phyloP scores from a whole-genome alignment of 2,888 invertebrate species.

The Cosmia pyralina region DNA sequence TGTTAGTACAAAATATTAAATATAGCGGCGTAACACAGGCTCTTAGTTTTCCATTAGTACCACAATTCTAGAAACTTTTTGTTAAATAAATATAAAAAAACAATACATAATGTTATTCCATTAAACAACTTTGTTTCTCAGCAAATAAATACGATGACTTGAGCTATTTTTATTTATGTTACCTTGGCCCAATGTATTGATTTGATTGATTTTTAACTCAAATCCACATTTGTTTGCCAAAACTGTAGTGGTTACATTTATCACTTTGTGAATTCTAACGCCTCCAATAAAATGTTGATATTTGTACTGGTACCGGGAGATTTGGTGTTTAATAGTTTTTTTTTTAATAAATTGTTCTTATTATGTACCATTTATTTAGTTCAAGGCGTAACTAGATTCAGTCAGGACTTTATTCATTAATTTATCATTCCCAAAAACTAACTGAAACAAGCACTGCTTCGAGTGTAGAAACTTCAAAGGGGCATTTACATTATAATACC shows the following conservation, averaged over 20 bases:
- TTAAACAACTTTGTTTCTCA: background rate
- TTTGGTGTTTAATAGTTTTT: background rate
- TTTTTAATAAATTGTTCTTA: background rate
- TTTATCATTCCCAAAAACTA: no score
- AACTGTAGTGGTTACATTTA: conserved; percentile 3
- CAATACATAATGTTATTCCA: background rate
- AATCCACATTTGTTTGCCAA: conserved; percentile 9
- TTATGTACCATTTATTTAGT: background rate
- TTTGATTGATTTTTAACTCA: background rate
- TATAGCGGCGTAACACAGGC: background rate
- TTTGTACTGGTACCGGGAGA: background rate
- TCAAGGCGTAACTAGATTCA: background rate
- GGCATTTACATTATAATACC: background rate
- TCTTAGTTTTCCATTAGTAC: background rate
- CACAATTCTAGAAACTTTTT: background rate
- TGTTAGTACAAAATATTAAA: background rate
- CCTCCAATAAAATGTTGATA: conserved; percentile 1
- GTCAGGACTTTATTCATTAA: background rate
- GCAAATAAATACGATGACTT: background rate
- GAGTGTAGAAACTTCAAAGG: background rate
- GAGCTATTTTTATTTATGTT: background rate
- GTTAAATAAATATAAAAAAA: background rate
- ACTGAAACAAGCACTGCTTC: no score
- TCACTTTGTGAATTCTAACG: conserved; percentile 6
- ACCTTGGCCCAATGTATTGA: background rate